A percentile compares a stretch with the other conserved stretches of the same genome.
Conservation (phyloP, 2,888 invertebrate genomes). For the Hyalella azteca region DNA sequence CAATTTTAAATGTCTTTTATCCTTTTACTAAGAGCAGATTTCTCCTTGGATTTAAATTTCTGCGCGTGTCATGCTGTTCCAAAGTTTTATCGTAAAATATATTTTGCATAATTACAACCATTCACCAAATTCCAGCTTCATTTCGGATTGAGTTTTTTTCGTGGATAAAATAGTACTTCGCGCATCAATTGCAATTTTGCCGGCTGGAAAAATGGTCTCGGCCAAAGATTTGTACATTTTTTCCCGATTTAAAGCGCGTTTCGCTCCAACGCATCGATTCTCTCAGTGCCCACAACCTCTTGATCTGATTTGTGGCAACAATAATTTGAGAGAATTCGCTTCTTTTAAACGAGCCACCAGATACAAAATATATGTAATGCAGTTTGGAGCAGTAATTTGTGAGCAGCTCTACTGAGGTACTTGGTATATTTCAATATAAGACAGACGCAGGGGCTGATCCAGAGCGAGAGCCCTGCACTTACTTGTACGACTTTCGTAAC, state of each 20-base stretch:
- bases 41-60: too few relatives aligned
- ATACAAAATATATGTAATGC: neutral
- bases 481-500: constrained; percentile 1
- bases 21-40: too few relatives aligned
- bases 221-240: neutral
- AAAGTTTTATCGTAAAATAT: too few relatives aligned
- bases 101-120: too few relatives aligned
- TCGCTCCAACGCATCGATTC: neutral
- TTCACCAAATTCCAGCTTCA: too few relatives aligned
- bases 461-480: constrained; percentile 13
- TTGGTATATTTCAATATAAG: constrained; percentile 27
- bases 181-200: too few relatives aligned
- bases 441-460: neutral
- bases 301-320: neutral
- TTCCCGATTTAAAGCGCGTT: neutral
- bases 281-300: neutral
- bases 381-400: neutral
- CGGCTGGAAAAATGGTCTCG: too few relatives aligned
- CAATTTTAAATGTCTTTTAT: too few relatives aligned
- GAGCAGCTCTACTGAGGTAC: neutral
- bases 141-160: too few relatives aligned
- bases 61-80: too few relatives aligned
- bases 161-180: too few relatives aligned
- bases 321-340: constrained; percentile 19
- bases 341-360: constrained; percentile 20